Evolutionary conservation across 2,888 invertebrate species (phyloP).

Genomic region (Xestobium rufovillosum): DNA sequence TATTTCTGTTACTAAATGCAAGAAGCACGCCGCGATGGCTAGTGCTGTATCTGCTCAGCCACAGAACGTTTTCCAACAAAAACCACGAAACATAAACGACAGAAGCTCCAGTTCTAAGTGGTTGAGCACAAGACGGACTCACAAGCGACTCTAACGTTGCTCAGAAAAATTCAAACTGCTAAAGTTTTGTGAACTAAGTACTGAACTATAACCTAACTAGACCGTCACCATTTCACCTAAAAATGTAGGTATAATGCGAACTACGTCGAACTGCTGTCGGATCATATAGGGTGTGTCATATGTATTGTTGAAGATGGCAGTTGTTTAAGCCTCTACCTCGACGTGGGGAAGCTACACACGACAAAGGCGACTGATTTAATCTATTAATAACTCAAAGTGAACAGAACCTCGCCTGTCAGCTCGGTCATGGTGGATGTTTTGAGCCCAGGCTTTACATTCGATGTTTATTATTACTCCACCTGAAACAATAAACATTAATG

Average conservation of each 20-base stretch:
- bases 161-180: constrained; percentile 22
- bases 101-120: background rate
- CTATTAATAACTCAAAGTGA: constrained; percentile 92
- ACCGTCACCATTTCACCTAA: constrained; percentile 21
- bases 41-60: too few species aligned
- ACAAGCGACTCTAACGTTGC: constrained; percentile 1
- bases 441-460: constrained; percentile 91
- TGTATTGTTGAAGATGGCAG: constrained; percentile 37
- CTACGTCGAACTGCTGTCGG: too few species aligned
- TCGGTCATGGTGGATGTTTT: constrained; percentile 80
- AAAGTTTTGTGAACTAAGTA: constrained; percentile 26
- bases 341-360: constrained; percentile 28
- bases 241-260: background rate
- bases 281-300: too few species aligned
- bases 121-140: background rate
- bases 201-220: constrained; percentile 27
- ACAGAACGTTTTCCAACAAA: background rate
- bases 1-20: too few species aligned
- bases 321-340: constrained; percentile 31
- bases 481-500: constrained; percentile 43
- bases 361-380: constrained; percentile 49
- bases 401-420: constrained; percentile 86
- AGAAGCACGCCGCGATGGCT: too few species aligned
- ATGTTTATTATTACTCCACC: constrained; percentile 86
- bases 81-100: background rate